Evolutionary conservation across 2,888 invertebrate genomes (phyloP), one percentile per base, ranked within the genome.

Genomic region (Epistrophe grossulariae): DNA sequence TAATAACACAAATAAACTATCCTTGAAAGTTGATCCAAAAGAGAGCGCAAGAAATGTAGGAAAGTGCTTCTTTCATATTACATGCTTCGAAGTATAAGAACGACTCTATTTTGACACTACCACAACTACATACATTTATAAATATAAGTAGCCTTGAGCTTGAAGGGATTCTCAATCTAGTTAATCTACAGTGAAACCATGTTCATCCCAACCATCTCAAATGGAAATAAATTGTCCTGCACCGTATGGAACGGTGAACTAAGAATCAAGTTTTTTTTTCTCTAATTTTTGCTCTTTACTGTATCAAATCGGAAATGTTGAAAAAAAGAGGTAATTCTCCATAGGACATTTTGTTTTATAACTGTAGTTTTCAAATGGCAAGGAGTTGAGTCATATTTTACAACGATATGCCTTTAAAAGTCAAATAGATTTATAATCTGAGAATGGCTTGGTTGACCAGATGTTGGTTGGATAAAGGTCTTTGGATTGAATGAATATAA

Each of bases 221-320:
- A 68, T 52, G 72, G 79, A 79, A 79, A 84, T 79, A 84, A 76
- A 79, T 70, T 68, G 70, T 52, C 64, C 62, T 24, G 19, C 24
- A 43, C 24, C 24, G 43, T n/a, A 24, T 62, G 40, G 62, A 15
- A 62, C 5, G 24, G 19, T 43, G 48, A 62, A 64, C 43, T 59
- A 50, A 60, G 52, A 24, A 24, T 3, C 24, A 24, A 24, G 24
- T 24, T 24, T 60, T 72, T 52, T 38, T 55, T 71, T 43, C 15
- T 9, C n/a, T 28, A 55, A 55, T 57, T 60, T 57, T 68, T 59
- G 57, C 62, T 50, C 45, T 40, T 43, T 55, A 24, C 9, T 5
- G 15, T 40, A 43, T 40, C 15, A 62, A 24, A 43, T 59, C 24
- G 50, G 40, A 43, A 28, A 59, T 19, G 28, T 19, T 55, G 60